phyloP scores from a whole-genome alignment of 1,140 invertebrate species.

The Leptopilina clavipes region DNA sequence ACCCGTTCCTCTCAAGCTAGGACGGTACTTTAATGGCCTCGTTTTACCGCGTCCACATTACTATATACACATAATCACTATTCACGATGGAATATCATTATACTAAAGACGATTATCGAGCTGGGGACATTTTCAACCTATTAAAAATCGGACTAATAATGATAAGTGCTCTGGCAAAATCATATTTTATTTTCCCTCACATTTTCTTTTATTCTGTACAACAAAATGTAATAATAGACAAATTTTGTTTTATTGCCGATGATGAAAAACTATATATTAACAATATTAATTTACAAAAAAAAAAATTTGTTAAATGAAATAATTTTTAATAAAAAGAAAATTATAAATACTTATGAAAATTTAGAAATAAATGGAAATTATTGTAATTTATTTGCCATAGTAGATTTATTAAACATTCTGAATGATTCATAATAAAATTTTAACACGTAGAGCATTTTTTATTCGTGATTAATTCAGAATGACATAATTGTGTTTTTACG shows the following conservation, averaged over 20 bases:
- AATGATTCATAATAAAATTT: constrained; percentile 48
- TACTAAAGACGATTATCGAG: constrained; percentile 5
- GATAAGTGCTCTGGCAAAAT: background rate
- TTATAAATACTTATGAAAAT: too few species aligned
- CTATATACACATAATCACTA: constrained; percentile 28
- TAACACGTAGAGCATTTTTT: constrained; percentile 32
- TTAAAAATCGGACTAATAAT: constrained; percentile 34
- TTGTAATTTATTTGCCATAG: too few species aligned
- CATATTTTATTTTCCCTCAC: too few species aligned
- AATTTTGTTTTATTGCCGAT: too few species aligned
- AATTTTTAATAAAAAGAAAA: too few species aligned
- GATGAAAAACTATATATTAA: too few species aligned
- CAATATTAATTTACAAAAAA: too few species aligned
- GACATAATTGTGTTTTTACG: background rate
- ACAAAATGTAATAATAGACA: too few species aligned
- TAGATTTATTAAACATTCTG: constrained; percentile 8
- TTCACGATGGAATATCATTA: constrained; percentile 36
- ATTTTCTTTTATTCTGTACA: too few species aligned
- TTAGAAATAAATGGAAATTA: too few species aligned
- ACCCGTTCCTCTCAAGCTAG: constrained; percentile 52
- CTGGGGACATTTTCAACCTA: constrained; percentile 13
- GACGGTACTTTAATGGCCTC: constrained; percentile 56
- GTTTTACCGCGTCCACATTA: constrained; percentile 43
- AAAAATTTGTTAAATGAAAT: too few species aligned
- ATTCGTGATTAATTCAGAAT: background rate